These are phyloP conservation scores for Nymphicus hollandicus DNA, from an alignment of 2,113 vertebrate species.

Conservation along the genomic window DNA sequence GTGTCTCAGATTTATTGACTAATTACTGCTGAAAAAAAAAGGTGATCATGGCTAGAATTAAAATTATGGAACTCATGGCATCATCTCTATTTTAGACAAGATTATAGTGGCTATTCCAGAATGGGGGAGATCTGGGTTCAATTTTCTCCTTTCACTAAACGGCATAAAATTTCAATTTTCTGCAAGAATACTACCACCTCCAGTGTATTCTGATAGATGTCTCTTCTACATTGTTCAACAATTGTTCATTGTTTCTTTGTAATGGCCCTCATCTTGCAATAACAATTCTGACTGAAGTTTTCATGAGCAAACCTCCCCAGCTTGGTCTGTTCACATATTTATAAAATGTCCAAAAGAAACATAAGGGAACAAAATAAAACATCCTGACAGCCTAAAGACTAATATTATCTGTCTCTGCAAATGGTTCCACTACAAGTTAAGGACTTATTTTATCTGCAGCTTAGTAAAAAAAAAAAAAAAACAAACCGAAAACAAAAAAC, in stretches of 20 bases:
- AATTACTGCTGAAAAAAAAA: background rate
- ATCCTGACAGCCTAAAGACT: background rate
- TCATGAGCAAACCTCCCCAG: background rate
- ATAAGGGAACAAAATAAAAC: background rate
- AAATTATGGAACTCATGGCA: background rate
- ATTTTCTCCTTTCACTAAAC: background rate
- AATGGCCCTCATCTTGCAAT: background rate
- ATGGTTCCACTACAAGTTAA: background rate
- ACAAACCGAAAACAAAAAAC: background rate
- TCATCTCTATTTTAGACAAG: background rate
- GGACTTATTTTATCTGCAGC: background rate
- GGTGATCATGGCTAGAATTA: background rate
- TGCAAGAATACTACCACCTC: background rate
- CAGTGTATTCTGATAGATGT: background rate
- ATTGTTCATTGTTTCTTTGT: background rate
- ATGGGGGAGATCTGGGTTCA: background rate
- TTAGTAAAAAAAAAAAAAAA: background rate
- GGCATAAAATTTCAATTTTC: background rate
- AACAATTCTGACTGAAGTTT: background rate
- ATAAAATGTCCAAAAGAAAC: background rate
- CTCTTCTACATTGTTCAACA: background rate
- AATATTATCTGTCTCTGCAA: background rate
- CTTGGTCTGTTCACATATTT: background rate
- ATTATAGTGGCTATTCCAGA: background rate
- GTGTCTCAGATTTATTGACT: background rate